Evolutionary conservation across 2,797 vertebrate species (phyloP).

Genomic region (Mormyrops attenuatus): DNA sequence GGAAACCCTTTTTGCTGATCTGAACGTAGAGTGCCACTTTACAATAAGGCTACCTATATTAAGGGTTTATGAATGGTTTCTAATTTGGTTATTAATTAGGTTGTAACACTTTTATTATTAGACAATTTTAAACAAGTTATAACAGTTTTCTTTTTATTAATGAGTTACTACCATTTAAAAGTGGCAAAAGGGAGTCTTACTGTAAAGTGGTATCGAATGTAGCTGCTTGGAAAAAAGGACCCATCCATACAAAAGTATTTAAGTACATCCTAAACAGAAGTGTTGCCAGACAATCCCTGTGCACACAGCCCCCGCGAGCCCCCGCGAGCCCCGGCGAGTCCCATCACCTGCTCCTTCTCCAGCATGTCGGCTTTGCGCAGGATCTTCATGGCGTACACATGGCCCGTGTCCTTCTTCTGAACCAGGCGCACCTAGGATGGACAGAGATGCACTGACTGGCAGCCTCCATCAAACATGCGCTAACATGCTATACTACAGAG

Average conservation of each 20-base stretch:
- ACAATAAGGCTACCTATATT: no score
- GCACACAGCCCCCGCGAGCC: background rate
- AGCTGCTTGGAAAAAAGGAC: background rate
- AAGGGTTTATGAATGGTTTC: no score
- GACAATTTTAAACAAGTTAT: background rate
- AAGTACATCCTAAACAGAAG: background rate
- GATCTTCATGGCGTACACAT: constrained; percentile 98
- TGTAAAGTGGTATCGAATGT: background rate
- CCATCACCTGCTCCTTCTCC: constrained; percentile 89
- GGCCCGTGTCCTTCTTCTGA: constrained; percentile 97
- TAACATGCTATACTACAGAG: background rate
- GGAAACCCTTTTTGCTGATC: background rate
- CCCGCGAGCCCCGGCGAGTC: background rate
- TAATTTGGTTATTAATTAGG: background rate
- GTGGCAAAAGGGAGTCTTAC: background rate
- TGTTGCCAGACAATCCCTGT: background rate
- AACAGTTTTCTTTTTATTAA: background rate
- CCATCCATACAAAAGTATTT: background rate
- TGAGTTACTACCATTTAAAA: background rate
- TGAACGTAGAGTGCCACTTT: background rate
- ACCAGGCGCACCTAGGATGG: constrained; percentile 83
- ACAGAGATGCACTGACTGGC: background rate
- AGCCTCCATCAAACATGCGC: background rate
- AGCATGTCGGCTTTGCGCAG: constrained; percentile 97
- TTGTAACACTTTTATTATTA: background rate